phyloP scores from a whole-genome alignment of 2,888 invertebrate genomes.

The Chloroclystis v-ata region DNA sequence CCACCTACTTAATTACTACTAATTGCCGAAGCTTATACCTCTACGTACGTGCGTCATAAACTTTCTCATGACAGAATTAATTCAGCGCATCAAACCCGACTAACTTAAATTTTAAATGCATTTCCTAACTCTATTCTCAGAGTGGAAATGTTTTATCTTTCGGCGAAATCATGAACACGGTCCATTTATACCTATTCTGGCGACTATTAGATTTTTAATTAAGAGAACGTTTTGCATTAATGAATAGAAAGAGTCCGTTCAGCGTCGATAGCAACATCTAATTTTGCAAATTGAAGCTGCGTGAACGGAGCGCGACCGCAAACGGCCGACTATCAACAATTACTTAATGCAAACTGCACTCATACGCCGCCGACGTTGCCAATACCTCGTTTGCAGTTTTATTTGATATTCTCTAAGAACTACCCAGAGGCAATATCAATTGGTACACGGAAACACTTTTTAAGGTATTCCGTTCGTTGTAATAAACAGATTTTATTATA shows the following conservation, averaged over 20 bases:
- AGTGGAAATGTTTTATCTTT: not conserved
- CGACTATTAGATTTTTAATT: slow-evolving; percentile 33
- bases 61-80: slow-evolving; percentile 58
- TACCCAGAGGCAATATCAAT: slow-evolving; percentile 43
- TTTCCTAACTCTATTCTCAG: slow-evolving; percentile 7
- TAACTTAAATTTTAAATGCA: slow-evolving; percentile 42
- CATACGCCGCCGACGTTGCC: slow-evolving; percentile 44
- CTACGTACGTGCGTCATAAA: slow-evolving; percentile 62
- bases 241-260: slow-evolving; percentile 41
- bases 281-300: slow-evolving; percentile 58
- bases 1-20: slow-evolving; percentile 72
- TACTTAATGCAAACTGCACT: slow-evolving; percentile 59
- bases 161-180: slow-evolving; percentile 4
- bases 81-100: slow-evolving; percentile 41
- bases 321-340: slow-evolving; percentile 45
- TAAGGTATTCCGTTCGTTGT: slow-evolving; percentile 41
- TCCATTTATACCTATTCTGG: slow-evolving; percentile 13
- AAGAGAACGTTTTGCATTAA: slow-evolving; percentile 33
- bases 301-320: slow-evolving; percentile 46
- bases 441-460: slow-evolving; percentile 60
- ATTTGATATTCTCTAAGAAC: slow-evolving; percentile 48
- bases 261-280: slow-evolving; percentile 43
- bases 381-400: slow-evolving; percentile 60
- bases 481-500: slow-evolving; percentile 60
- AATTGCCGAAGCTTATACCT: slow-evolving; percentile 68